Base-by-base conservation (phyloP, 2,888 invertebrate species). In the Polyommatus icarus region DNA sequence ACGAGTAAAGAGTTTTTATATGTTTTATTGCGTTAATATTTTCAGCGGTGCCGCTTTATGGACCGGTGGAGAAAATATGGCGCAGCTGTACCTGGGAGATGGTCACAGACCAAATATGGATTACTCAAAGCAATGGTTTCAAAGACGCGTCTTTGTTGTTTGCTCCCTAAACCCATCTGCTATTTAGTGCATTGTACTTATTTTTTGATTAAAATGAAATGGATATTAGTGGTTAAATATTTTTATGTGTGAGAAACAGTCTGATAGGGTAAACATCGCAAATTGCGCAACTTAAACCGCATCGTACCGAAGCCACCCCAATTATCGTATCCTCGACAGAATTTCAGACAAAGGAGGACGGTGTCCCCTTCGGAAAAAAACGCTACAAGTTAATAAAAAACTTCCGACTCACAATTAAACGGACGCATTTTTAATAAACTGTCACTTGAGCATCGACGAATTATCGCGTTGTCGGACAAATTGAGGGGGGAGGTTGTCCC, bases 381-480 rank as follows among this genome's bases (percentile, higher is more conserved):
- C 29, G 67, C 67, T 67, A 67, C 67, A 75, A 75, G 50, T 75
- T 73, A 76, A 78, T 61, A 72, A 76, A 78, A 59, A 24, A 50
- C 73, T 46, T 80, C 78, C 36, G 79, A 79, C 79, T 79, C 50
- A 54, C 71, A 75, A 75, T 75, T 75, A 75, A 75, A 54, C 50
- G 46, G 75, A 18, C 75, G 75, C 29, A 75, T 72, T 79, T 79
- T 82, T 80, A 82, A 81, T 79, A 82, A 82, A 80, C 77, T 79
- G 80, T 77, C 80, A 81, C 79, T 80, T 76, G 80, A 80, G 77
- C 78, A 78, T 81, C 78, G 81, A 81, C 81, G 80, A 82, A 84
- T 83, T 82, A 84, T 80, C 78, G 79, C 82, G 81, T 82, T 84
- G 82, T 83, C 82, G 81, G 80, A 81, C 83, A 82, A 81, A 82